Conservation (phyloP, 2,113 vertebrate genomes). For the Pongo abelii region DNA sequence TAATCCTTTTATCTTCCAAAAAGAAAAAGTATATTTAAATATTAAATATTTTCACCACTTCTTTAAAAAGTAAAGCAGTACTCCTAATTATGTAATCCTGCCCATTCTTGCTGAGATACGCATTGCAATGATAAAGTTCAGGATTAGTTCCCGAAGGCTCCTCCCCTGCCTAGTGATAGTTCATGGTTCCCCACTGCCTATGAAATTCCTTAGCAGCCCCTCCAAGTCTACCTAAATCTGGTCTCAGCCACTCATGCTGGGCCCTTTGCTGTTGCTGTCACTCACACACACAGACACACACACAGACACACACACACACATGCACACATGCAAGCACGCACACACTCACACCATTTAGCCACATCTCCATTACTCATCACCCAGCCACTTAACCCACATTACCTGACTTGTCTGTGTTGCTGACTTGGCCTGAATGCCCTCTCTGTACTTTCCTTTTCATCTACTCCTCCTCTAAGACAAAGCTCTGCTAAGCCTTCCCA, state of each 20-base stretch:
- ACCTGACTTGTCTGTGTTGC: neutral
- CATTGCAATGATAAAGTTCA: accelerated
- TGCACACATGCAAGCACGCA: no score
- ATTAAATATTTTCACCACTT: neutral
- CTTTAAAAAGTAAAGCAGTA: neutral
- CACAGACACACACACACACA: accelerated
- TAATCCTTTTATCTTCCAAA: neutral
- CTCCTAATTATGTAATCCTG: no score
- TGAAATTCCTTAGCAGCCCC: neutral
- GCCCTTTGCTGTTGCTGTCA: neutral
- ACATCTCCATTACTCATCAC: neutral
- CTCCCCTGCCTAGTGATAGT: neutral
- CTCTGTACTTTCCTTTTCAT: accelerated
- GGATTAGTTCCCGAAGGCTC: accelerated
- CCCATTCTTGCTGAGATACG: neutral
- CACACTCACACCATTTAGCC: no score
- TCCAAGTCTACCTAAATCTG: neutral
- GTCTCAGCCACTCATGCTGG: neutral
- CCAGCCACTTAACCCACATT: neutral
- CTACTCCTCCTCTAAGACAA: neutral
- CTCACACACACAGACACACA: neutral
- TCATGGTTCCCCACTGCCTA: neutral
- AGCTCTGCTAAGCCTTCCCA: neutral
- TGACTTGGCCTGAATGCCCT: neutral
- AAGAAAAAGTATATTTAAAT: neutral